Base-by-base conservation (phyloP, 2,797 vertebrate genomes). In the Cirrhinus molitorella region DNA sequence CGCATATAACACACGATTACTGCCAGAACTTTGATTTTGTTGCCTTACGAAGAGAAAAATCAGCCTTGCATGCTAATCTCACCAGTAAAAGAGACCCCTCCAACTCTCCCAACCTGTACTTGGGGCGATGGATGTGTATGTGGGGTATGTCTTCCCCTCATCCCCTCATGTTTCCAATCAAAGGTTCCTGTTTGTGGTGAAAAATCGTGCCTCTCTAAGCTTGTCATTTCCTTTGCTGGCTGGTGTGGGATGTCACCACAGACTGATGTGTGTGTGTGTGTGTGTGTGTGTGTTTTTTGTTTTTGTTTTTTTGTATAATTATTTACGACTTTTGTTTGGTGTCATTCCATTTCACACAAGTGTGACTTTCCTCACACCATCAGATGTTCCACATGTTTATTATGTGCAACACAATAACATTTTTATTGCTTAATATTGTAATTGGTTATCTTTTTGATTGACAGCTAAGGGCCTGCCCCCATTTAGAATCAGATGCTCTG, bases 401-500 rank as follows among this genome's bases (percentile, higher is more conserved):
- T 19, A 25, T 28, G 31, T 31, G 10, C n/a, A 47, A 47, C 61
- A 75, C 11, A 21, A 19, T 55, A 10, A 11, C 14, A 47, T n/a
- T 49, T 55, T 1, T 45, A 28, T 71, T 9, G 17, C 37, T 14
- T 10, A 37, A 31, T 34, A 16, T 65, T 74, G 72, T 14, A 25
- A 11, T 28, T 47, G 63, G 83, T 72, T 88, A 49, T 87, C 6
- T 91, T 66, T 88, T 28, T 88, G 84, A 85, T 85, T 79, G 79
- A 83, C 92, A 99, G 98, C 91, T 98, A 79, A 95, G 97, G 86
- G 88, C 95, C 0, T 96, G 96, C 87, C 92, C 96, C 25, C 96
- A 98, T 89, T 89, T 95, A 45, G 97, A 98, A 90, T 93, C 96
- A 28, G 97, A 97, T 0, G 89, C 96, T 86, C 92, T 98, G 89